Evolutionary conservation across 2,113 vertebrate genomes (phyloP).

Genomic region (Microcebus lehilahytsara): DNA sequence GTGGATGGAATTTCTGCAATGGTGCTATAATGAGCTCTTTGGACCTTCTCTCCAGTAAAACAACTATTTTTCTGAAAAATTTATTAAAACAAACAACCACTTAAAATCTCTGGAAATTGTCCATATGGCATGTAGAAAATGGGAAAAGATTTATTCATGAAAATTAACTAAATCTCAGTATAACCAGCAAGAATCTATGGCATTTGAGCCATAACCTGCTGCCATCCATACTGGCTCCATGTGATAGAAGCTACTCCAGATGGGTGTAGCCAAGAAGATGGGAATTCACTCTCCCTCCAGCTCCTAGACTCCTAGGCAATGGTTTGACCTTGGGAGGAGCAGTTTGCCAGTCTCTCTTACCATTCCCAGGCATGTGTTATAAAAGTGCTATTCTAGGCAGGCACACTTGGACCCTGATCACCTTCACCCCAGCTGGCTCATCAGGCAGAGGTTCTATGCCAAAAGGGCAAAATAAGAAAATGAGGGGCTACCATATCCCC

Average conservation of each 20-base stretch:
- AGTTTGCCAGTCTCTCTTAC: background rate
- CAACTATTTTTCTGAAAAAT: conserved; percentile 7
- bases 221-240: background rate
- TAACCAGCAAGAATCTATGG: background rate
- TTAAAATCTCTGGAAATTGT: conserved; percentile 24
- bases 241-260: background rate
- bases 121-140: background rate
- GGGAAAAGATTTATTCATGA: background rate
- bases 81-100: conserved; percentile 27
- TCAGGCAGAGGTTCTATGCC: background rate
- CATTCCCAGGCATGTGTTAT: background rate
- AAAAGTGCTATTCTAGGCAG: background rate
- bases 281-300: background rate
- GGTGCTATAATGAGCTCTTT: background rate
- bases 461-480: background rate
- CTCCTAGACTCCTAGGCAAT: background rate
- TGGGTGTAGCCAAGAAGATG: background rate
- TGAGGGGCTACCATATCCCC: background rate
- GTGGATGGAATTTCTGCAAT: background rate
- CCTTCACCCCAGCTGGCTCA: background rate
- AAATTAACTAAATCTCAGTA: conserved; percentile 10
- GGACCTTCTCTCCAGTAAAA: background rate
- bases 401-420: background rate
- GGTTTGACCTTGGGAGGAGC: background rate
- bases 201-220: background rate